A percentile compares a stretch with the other conserved stretches of the same genome.
These are phyloP conservation scores for Olivierus martensii DNA, from an alignment of 1,140 invertebrate genomes.

Conservation along the genomic window DNA sequence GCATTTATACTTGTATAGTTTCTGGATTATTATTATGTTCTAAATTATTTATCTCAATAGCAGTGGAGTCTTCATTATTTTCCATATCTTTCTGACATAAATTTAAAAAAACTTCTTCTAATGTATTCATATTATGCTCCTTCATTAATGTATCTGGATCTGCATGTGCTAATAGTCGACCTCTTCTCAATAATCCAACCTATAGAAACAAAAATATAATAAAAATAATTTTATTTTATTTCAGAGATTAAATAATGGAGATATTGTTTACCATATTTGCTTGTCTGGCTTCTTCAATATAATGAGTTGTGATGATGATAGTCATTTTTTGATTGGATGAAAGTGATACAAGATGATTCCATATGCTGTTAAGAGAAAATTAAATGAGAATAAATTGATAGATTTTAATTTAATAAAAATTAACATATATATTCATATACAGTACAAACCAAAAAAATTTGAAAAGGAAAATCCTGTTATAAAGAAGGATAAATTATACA, in stretches of 20 bases:
- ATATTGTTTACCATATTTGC: conserved; percentile 73
- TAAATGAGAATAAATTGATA: too few relatives aligned
- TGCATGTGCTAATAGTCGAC: conserved; percentile 78
- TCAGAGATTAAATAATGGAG: conserved; percentile 31
- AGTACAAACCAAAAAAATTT: too few relatives aligned
- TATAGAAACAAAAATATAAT: too few relatives aligned
- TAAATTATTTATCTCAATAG: too few relatives aligned
- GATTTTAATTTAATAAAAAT: too few relatives aligned
- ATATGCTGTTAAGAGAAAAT: conserved; percentile 44
- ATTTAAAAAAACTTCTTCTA: conserved; percentile 91
- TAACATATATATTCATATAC: too few relatives aligned
- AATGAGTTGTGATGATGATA: conserved; percentile 87
- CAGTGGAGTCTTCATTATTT: too few relatives aligned
- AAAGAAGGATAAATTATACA: too few relatives aligned
- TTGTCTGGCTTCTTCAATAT: conserved; percentile 82
- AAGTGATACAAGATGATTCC: conserved; percentile 76
- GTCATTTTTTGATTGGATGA: conserved; percentile 67
- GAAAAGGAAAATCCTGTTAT: too few relatives aligned
- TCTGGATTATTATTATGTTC: too few relatives aligned
- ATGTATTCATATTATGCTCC: conserved; percentile 62
- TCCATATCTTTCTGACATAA: conserved; percentile 49
- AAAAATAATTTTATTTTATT: too few relatives aligned
- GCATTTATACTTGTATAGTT: too few relatives aligned
- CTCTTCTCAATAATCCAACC: conserved; percentile 80
- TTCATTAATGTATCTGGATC: conserved; percentile 67